Conservation (phyloP, 2,797 vertebrate species). For the Schizopygopsis malacanthus region DNA sequence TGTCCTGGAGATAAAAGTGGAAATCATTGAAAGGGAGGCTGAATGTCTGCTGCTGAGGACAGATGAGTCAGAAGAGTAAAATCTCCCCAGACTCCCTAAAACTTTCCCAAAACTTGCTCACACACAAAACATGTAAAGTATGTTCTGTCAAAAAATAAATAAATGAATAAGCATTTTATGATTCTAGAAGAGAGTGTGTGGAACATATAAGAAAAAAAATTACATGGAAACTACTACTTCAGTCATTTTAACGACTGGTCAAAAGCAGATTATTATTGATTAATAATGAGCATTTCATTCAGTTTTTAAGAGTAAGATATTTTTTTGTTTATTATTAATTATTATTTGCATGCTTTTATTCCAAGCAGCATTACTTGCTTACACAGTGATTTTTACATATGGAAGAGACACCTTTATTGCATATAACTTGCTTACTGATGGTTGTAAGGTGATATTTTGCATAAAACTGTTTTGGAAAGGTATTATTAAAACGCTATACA, state of each 20-base stretch:
- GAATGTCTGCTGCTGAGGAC: background rate
- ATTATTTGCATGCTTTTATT: background rate
- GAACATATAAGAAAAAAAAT: background rate
- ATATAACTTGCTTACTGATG: background rate
- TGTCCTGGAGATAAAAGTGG: conserved; percentile 41
- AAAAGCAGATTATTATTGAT: background rate
- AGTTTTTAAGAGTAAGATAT: no score
- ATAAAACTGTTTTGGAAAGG: background rate
- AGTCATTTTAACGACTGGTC: no score
- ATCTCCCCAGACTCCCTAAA: conserved; percentile 4
- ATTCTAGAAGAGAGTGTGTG: background rate
- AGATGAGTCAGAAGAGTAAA: conserved; percentile 27
- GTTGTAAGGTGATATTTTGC: background rate
- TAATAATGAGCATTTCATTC: background rate
- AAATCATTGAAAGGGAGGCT: conserved; percentile 16
- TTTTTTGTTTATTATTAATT: background rate
- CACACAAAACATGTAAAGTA: background rate
- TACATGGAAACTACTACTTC: background rate
- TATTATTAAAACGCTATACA: background rate
- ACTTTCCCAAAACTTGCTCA: conserved; percentile 1
- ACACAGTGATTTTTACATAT: background rate
- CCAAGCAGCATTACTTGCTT: background rate
- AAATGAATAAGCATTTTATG: background rate
- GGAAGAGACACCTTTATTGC: background rate
- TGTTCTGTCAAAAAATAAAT: background rate